These are phyloP conservation scores for Merodon equestris DNA, from an alignment of 2,888 invertebrate species.

Conservation along the genomic window DNA sequence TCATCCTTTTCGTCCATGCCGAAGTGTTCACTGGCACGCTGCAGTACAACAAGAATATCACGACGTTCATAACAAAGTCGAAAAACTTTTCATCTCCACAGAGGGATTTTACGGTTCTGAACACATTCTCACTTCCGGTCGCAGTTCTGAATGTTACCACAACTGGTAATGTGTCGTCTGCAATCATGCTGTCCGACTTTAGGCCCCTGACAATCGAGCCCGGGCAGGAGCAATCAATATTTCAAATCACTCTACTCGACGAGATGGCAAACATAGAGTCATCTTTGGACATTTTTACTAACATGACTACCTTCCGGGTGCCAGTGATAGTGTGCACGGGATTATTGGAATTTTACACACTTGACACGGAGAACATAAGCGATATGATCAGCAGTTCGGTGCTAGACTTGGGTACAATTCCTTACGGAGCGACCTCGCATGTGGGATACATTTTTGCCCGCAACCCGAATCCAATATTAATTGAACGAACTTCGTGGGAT, in stretches of 20 bases:
- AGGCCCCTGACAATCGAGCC: conserved; percentile 71
- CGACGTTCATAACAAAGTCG: conserved; percentile 73
- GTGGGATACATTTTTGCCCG: conserved; percentile 75
- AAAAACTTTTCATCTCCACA: conserved; percentile 72
- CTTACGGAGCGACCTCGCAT: conserved; percentile 75
- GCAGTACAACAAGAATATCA: conserved; percentile 73
- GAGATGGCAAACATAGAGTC: conserved; percentile 72
- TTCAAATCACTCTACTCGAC: conserved; percentile 74
- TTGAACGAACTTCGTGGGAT: conserved; percentile 75
- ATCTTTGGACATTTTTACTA: conserved; percentile 79
- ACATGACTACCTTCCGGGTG: conserved; percentile 79
- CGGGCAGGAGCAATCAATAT: conserved; percentile 72
- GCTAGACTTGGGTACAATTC: conserved; percentile 77
- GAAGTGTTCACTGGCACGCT: conserved; percentile 76
- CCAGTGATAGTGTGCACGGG: conserved; percentile 80
- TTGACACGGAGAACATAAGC: conserved; percentile 70
- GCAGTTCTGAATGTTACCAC: conserved; percentile 86
- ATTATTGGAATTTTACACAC: conserved; percentile 75
- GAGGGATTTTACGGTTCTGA: conserved; percentile 83
- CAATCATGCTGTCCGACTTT: conserved; percentile 63
- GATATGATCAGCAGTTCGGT: conserved; percentile 72
- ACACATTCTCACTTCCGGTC: conserved; percentile 86
- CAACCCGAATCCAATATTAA: conserved; percentile 76
- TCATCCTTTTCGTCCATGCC: conserved; percentile 74
- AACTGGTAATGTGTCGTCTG: conserved; percentile 74